These are phyloP conservation scores for Pseudolaguvia tuberculata DNA, from an alignment of 2,113 vertebrate genomes.

Conservation along the genomic window DNA sequence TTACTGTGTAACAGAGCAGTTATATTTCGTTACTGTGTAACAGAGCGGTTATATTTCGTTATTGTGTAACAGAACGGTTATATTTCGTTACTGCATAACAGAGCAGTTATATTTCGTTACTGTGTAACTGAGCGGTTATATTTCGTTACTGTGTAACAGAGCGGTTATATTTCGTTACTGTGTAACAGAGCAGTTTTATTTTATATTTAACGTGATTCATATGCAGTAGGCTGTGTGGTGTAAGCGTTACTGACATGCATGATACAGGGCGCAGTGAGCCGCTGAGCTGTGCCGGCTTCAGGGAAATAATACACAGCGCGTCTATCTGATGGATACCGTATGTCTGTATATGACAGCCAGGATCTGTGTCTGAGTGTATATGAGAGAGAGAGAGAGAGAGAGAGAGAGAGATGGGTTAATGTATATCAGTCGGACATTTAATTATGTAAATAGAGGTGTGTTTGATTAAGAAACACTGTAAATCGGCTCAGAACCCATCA, in stretches of 20 bases:
- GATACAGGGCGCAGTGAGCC: not conserved
- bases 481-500: not conserved
- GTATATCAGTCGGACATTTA: not conserved
- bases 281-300: not conserved
- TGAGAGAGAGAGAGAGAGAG: too few relatives aligned
- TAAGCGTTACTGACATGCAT: conserved; percentile 14
- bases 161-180: too few relatives aligned
- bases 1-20: too few relatives aligned
- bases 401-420: not conserved
- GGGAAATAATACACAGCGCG: not conserved
- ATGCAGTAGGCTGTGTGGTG: not conserved
- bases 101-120: too few relatives aligned
- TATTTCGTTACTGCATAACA: too few relatives aligned
- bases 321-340: not conserved
- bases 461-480: not conserved
- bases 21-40: too few relatives aligned
- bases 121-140: too few relatives aligned
- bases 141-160: too few relatives aligned
- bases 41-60: too few relatives aligned
- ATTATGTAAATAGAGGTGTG: not conserved
- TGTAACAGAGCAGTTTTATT: too few relatives aligned
- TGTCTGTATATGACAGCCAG: not conserved
- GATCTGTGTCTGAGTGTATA: not conserved
- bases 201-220: not conserved
- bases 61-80: too few relatives aligned